phyloP scores from a whole-genome alignment of 2,797 vertebrate genomes.

The Myioborus melanocephalus region DNA sequence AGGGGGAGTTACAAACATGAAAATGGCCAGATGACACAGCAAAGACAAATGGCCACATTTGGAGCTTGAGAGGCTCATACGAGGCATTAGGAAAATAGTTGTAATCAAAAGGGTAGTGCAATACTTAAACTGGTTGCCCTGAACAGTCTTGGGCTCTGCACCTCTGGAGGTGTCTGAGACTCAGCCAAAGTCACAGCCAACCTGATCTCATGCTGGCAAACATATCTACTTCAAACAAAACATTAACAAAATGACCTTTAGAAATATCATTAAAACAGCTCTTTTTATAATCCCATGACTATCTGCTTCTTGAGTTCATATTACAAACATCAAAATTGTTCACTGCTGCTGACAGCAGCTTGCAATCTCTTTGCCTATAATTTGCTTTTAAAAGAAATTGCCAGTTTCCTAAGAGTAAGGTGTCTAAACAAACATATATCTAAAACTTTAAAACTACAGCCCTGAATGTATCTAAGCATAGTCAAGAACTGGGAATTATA shows the following conservation, averaged over 20 bases:
- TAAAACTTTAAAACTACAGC: not conserved
- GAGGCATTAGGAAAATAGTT: not conserved
- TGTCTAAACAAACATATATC: not conserved
- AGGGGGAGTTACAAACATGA: not conserved
- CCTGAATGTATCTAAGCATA: not conserved
- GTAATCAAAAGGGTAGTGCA: not conserved
- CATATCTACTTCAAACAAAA: not conserved
- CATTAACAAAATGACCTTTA: not conserved
- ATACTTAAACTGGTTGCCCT: rapidly evolving
- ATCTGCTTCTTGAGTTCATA: not conserved
- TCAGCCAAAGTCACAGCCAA: not conserved
- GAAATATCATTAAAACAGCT: not conserved
- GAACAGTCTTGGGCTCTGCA: not conserved
- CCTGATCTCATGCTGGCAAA: not conserved
- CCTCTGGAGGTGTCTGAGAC: not conserved
- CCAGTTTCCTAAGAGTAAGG: not conserved
- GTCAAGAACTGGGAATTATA: not conserved
- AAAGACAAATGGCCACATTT: not conserved
- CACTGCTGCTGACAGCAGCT: not conserved
- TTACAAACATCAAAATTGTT: not conserved
- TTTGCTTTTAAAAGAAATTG: not conserved
- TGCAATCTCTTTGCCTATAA: not conserved
- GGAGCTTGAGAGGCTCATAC: not conserved
- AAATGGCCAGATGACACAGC: not conserved
- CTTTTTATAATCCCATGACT: not conserved